Evolutionary conservation across 2,113 vertebrate species (phyloP), one percentile per base, ranked within the genome.

Genomic region (Brachyhypopomus occidentalis): DNA sequence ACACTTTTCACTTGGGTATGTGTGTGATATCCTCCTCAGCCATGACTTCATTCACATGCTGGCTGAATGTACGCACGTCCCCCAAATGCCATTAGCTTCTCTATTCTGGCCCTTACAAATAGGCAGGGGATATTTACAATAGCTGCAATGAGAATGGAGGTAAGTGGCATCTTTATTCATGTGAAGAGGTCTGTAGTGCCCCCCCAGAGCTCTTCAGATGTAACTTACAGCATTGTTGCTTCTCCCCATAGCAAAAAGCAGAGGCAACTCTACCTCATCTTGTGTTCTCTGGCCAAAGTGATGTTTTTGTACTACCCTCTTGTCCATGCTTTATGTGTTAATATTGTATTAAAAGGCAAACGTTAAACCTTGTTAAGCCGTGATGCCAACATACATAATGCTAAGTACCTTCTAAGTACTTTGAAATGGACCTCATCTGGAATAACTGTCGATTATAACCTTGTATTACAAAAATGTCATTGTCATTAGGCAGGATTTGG

Each of bases 1-100:
- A 79, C 87, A 83, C 83, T 62, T 87, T 87, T 86, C 86, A 87
- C 72, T 79, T 63, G 73, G 59, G 87, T 36, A 20, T 87, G 89
- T 83, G 86, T 90, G 89, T 87, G 84, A 83, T 88, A 90, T 88
- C 85, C 86, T 92, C 86, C 84, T 88, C 86, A 84, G 84, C 85
- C 75, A 20, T 82, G 84, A 81, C 87, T 87, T 83, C 84, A 73
- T 69, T 83, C 83, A 59, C 81, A 74, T 36, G 59, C 78, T 48
- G 55, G 62, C 82, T 75, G 63, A 45, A 78, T 74, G 59, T 55
- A 71, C 41, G 2, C 27, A 30, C 38, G 48, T 48, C 75, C 80
- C 71, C 84, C 75, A 59, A 67, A 78, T 84, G 88, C 73, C 88
- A 90, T 90, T 88, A 77, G 84, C 86, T 87, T 85, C 79, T 89